phyloP scores from a whole-genome alignment of 2,113 vertebrate species.

The Cisticola juncidis region DNA sequence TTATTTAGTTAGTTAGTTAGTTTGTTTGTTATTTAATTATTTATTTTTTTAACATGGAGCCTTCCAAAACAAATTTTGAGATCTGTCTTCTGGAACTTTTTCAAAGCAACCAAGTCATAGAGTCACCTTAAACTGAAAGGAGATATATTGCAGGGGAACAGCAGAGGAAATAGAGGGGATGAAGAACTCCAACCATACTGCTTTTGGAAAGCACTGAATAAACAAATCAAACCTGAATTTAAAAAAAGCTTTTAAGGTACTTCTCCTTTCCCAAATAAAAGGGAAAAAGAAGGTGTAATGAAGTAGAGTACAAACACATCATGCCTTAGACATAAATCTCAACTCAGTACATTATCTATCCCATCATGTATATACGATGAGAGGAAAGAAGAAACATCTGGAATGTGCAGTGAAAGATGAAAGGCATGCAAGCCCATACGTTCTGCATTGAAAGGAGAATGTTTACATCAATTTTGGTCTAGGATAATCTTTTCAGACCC shows the following conservation, averaged over 20 bases:
- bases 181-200: not conserved
- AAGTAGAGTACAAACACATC: slow-evolving; percentile 35
- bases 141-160: slow-evolving; percentile 2
- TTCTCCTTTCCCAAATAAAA: slow-evolving; percentile 14
- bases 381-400: slow-evolving; percentile 57
- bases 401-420: slow-evolving; percentile 46
- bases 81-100: not conserved
- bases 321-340: slow-evolving; percentile 21
- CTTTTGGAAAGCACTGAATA: slow-evolving; percentile 34
- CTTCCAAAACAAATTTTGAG: not conserved
- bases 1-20: not conserved
- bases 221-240: slow-evolving; percentile 48
- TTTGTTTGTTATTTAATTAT: not conserved
- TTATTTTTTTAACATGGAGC: not conserved
- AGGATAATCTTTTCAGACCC: slow-evolving; percentile 51
- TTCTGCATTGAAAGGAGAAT: slow-evolving; percentile 38
- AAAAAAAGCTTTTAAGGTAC: slow-evolving; percentile 29
- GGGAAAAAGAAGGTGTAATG: slow-evolving; percentile 5
- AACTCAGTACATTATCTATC: slow-evolving; percentile 20
- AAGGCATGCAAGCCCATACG: slow-evolving; percentile 11
- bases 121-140: not conserved
- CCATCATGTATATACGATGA: not conserved
- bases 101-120: not conserved
- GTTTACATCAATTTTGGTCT: slow-evolving; percentile 55
- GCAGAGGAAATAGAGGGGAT: slow-evolving; percentile 16